Percentiles rank a stretch among this genome's conserved stretches.
Evolutionary conservation across 2,797 vertebrate species (phyloP).

Genomic region (Poecilia wingei): DNA sequence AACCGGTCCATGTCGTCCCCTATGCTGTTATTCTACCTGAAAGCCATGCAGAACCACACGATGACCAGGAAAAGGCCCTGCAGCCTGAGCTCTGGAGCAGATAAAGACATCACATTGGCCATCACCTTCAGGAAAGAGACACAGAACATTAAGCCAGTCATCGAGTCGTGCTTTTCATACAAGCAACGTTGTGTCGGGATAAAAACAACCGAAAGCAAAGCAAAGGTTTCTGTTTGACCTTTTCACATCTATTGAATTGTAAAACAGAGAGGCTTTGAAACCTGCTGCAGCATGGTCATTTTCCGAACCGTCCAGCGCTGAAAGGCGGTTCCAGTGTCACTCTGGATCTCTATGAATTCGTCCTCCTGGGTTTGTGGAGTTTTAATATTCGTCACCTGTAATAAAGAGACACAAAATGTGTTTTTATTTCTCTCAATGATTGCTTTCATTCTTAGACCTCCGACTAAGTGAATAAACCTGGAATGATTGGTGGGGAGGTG

Average conservation of each 20-base stretch:
- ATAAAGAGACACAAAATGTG: background rate
- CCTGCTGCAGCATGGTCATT: constrained; percentile 91
- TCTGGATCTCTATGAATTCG: constrained; percentile 99
- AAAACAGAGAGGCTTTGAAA: constrained; percentile 52
- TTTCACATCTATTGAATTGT: background rate
- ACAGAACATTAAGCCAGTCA: background rate
- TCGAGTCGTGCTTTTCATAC: background rate
- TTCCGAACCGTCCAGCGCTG: constrained; percentile 95
- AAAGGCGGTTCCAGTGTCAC: constrained; percentile 94
- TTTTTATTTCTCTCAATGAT: background rate
- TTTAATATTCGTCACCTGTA: constrained; percentile 93
- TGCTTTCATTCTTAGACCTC: background rate
- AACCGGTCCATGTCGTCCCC: background rate
- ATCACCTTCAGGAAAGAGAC: constrained; percentile 84
- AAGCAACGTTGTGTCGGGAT: background rate
- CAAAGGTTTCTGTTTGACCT: background rate
- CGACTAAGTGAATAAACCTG: no score
- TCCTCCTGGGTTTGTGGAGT: constrained; percentile 91
- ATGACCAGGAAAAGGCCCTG: constrained; percentile 92
- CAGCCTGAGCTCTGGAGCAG: constrained; percentile 89
- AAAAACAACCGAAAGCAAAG: background rate
- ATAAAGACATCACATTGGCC: constrained; percentile 90
- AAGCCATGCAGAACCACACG: constrained; percentile 96
- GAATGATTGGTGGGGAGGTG: background rate
- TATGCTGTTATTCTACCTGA: constrained; percentile 83